These are phyloP conservation scores for Miichthys miiuy DNA, from an alignment of 2,797 vertebrate species.

Conservation along the genomic window DNA sequence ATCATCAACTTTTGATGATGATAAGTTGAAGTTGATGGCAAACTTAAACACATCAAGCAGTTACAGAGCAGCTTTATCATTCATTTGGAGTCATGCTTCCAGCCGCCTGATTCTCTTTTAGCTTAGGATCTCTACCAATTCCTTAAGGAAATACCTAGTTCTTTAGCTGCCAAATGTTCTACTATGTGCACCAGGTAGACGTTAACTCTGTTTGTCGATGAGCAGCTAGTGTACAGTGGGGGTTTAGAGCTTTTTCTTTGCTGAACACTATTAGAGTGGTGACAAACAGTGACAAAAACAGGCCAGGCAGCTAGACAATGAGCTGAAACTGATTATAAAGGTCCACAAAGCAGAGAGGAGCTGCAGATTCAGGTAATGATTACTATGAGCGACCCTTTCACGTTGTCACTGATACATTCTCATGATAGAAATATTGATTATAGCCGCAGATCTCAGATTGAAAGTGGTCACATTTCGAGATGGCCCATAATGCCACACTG, in stretches of 20 bases:
- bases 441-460: neutral
- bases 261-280: neutral
- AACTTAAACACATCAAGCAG: neutral
- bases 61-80: neutral
- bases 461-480: constrained; percentile 19
- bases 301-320: neutral
- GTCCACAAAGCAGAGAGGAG: neutral
- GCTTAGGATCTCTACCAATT: neutral
- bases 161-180: neutral
- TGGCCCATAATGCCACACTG: constrained; percentile 37
- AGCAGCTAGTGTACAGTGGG: neutral
- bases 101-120: neutral
- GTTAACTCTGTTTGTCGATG: neutral
- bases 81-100: constrained; percentile 2
- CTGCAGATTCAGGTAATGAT: neutral
- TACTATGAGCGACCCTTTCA: neutral
- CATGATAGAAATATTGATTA: neutral
- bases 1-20: neutral
- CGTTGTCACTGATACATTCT: neutral
- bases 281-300: neutral
- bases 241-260: neutral
- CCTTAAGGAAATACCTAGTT: neutral
- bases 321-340: neutral
- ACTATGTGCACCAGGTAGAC: neutral
- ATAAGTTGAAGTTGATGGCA: neutral